Base-by-base conservation (phyloP, 1,140 invertebrate genomes). In the Cylas formicarius region DNA sequence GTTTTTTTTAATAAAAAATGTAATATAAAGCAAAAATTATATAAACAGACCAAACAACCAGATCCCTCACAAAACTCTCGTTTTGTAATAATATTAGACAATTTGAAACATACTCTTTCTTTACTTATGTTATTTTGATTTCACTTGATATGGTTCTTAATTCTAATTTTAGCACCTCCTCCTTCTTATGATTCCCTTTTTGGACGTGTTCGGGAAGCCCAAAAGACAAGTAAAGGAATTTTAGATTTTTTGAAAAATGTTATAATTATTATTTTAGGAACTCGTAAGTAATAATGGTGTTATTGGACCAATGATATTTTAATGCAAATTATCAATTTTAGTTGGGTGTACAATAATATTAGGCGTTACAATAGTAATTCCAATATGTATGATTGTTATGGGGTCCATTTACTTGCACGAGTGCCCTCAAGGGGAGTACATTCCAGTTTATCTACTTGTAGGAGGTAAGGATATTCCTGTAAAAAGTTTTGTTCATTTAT, bases 151-250 rank as follows among this genome's bases (percentile, higher is more conserved):
- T 14, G 5, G 18, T 8, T 35, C 10, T 16, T 5, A 37, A 37
- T 7, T 16, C 13, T 23, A 24, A 23, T 57, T 59, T 64, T 58
- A 78, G 78, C 68, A 44, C 74, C 77, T 32, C 79, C 79, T 7
- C 79, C 79, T n/a, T 74, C 77, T 0, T 82, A 82, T 55, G 77
- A 81, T 53, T 81, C 78, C 2, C 52, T 82, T 1, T 81, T 78
- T 68, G 78, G 79, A 13, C 64, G 75, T 57, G 73, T 82, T n/a
- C 65, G 75, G 46, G 74, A 77, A 57, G 76, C 73, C 0, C 70
- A 72, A 44, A 75, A 73, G 57, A 65, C 73, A 16, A 78, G 78
- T 1, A 74, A 69, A 61, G 72, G 74, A 24, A 60, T 78, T 44
- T 60, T 78, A 14, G 76, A 80, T 48, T 81, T 81, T 56, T 44